A percentile compares a stretch with the other conserved stretches of the same genome.
Evolutionary conservation across 2,797 vertebrate species (phyloP).

Genomic region (Neoniphon sammara): DNA sequence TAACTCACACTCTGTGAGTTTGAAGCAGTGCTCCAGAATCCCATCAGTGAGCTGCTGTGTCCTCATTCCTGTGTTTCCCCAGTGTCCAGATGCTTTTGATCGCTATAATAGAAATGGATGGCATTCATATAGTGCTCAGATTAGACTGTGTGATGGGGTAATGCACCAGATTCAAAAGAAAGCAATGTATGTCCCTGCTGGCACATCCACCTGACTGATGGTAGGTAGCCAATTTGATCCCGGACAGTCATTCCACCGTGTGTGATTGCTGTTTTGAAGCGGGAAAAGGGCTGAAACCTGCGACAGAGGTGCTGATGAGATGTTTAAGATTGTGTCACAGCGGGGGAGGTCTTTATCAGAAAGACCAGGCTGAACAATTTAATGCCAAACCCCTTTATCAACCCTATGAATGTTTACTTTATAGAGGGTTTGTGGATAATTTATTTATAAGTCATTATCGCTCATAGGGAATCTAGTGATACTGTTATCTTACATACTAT

Average conservation of each 20-base stretch:
- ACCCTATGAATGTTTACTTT: not conserved
- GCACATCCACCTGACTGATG: slow-evolving; percentile 44
- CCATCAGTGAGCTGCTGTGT: slow-evolving; percentile 71
- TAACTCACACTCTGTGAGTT: slow-evolving; percentile 72
- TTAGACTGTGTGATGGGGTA: slow-evolving; percentile 68
- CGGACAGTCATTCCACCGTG: slow-evolving; percentile 10
- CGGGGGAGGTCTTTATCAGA: slow-evolving; percentile 8
- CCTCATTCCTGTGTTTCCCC: slow-evolving; percentile 77
- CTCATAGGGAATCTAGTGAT: not conserved
- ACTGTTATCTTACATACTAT: not conserved
- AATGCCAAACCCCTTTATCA: not conserved
- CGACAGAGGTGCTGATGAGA: slow-evolving; percentile 23
- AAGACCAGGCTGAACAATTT: not conserved
- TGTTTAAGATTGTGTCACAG: slow-evolving; percentile 17
- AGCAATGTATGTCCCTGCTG: slow-evolving; percentile 46
- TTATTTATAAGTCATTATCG: slow-evolving; percentile 6
- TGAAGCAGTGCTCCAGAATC: slow-evolving; percentile 56
- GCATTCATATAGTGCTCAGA: slow-evolving; percentile 69
- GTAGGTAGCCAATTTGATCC: slow-evolving; percentile 45
- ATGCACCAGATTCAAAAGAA: slow-evolving; percentile 48
- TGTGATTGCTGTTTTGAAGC: slow-evolving; percentile 3
- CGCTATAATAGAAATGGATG: slow-evolving; percentile 76
- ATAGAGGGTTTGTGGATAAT: not conserved
- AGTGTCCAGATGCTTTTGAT: slow-evolving; percentile 69
- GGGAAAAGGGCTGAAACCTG: not conserved